Evolutionary conservation across 2,888 invertebrate species (phyloP), one percentile per base, ranked within the genome.

Genomic region (Eulithis testata): DNA sequence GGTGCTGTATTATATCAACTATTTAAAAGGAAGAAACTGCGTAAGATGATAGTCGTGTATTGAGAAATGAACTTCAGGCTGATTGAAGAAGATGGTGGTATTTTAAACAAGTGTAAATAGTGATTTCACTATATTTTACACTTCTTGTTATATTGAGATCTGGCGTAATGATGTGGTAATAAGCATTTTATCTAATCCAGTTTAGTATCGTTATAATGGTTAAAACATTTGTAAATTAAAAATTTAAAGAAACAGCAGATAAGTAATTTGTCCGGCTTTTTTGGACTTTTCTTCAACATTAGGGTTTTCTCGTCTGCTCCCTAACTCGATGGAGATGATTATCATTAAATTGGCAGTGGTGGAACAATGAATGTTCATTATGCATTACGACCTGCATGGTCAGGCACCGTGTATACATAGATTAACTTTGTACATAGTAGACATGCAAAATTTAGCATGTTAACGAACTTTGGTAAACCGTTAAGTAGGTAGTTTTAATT

Each of bases 341-440:
- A 73, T 73, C 72, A 68, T 54, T 50, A 70, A 71, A 73, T 73
- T 72, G 72, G 65, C 69, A 70, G 69, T 58, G 53, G 65, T 66
- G 61, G 60, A 73, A 72, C 73, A 73, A 73, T 73, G 72, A 68
- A 66, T 70, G 68, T 68, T 70, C 66, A 64, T 68, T 65, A 66
- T 69, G 70, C 72, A 73, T 78, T 67, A 67, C 80, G 75, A 72
- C 81, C 86, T 81, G 85, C 74, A 80, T 85, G 82, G 78, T 72
- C 82, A 84, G 66, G 47, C 71, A 83, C 75, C 83, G 83, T 83
- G 78, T 64, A 61, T 77, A 67, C 60, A 63, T 63, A 73, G 70
- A 76, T 77, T 77, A 76, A 64, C 66, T 53, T 43, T 45, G 66
- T 58, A 47, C 70, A 66, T 52, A 66, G 60, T 67, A n/a, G n/a